Evolutionary conservation across 1,140 invertebrate species (phyloP).

Genomic region (Lucilia cuprina): DNA sequence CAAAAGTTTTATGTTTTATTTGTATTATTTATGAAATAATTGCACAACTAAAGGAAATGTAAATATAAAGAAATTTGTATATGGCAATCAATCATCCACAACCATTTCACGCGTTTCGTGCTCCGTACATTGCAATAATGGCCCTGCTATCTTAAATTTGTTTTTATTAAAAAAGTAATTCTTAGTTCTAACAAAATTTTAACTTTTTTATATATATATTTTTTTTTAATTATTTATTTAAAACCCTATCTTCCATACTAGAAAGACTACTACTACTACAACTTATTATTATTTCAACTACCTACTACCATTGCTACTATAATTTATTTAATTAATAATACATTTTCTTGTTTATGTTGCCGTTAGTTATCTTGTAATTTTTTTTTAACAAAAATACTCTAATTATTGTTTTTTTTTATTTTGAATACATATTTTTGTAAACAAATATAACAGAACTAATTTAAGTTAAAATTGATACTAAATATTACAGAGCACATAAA

Average conservation of each 20-base stretch:
- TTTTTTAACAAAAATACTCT: not conserved
- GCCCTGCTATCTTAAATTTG: constrained; percentile 22
- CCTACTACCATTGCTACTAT: not conserved
- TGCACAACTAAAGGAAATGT: constrained; percentile 7
- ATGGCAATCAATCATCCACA: constrained; percentile 6
- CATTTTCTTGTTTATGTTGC: constrained; percentile 27
- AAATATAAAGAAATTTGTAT: constrained; percentile 18
- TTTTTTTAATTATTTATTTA: not conserved
- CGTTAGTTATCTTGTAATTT: constrained; percentile 13
- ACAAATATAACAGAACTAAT: too few relatives aligned
- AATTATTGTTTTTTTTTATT: constrained; percentile 3
- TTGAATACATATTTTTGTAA: not conserved
- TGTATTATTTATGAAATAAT: not conserved
- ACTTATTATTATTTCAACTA: not conserved
- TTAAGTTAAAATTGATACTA: too few relatives aligned
- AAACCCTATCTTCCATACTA: not conserved
- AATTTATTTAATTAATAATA: not conserved
- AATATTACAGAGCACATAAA: too few relatives aligned
- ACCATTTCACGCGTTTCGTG: not conserved
- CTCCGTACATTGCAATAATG: not conserved
- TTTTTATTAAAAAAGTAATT: constrained; percentile 39
- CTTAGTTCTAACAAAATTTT: constrained; percentile 33
- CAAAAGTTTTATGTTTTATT: constrained; percentile 35
- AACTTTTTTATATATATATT: not conserved
- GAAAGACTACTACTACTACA: not conserved